Base-by-base conservation (phyloP, 2,113 vertebrate genomes). In the Morone chrysops region DNA sequence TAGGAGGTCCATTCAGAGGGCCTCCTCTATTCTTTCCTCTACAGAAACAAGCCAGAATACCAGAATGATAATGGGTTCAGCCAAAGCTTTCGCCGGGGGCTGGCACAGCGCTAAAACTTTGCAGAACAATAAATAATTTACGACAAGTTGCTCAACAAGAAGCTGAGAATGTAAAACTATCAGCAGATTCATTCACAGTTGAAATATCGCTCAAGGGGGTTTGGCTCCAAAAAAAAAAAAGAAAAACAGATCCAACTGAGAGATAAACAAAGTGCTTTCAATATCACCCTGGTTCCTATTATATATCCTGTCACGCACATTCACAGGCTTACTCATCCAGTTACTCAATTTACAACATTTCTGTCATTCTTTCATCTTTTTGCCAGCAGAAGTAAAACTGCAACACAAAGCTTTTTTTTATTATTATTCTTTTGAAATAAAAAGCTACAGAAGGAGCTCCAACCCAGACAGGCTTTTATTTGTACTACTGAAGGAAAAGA, bases 291-390 rank as follows among this genome's bases (percentile, higher is more conserved):
- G 83, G 66, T 69, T 85, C 57, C 10, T 22, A 0, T 78, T 36
- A 22, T 36, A 63, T 12, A 45, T n/a, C 31, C 57, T 11, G 20
- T 18, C 40, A 51, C 22, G 63, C 12, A 1, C 18, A 31, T 25
- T 12, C 3, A 45, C 8, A 31, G 14, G 2, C 16, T 6, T 14
- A 8, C 17, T 53, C 45, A 65, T 60, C 17, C 17, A 50, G 25
- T 41, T 13, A 6, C 79, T 78, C 72, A 47, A 4, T 20, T 17
- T 73, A 68, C 22, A 48, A 67, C 76, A 76, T 73, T 70, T 60
- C 25, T 69, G 11, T 79, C 57, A 70, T 71, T 86, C 36, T 65
- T 69, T 68, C 31, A 43, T 61, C 18, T 41, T n/a, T 76, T 4
- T 65, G 43, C 61, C 48, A 76, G 18, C 48, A 54, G 0, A 60